Evolutionary conservation across 2,797 vertebrate genomes (phyloP), one percentile per base, ranked within the genome.

Genomic region (Argentina silus): DNA sequence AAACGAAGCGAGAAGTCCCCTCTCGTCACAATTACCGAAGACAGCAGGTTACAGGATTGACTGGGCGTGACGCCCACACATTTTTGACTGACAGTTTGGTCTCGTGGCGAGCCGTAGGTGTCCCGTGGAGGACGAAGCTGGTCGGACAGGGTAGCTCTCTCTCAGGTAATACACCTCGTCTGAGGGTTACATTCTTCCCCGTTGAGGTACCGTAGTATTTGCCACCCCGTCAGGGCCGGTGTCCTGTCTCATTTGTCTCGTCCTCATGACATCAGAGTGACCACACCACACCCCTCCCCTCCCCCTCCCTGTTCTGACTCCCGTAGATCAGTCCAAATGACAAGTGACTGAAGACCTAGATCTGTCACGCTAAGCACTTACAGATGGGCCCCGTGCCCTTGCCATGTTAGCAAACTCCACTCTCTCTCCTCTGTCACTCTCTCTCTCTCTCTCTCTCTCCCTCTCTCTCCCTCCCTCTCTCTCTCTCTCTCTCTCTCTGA

Each of bases 301-400:
- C 77, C 78, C 70, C 67, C 62, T 83, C 12, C 19, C 67, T 48
- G 14, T 17, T 27, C 57, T 70, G 68, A 64, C 66, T 11, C 81
- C 78, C 81, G n/a, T n/a, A n/a, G n/a, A n/a, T n/a, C n/a, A n/a
- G n/a, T n/a, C n/a, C n/a, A n/a, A n/a, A 78, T 84, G 81, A 81
- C 79, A 81, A 74, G 70, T 73, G 79, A 83, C 86, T 89, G 87
- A 11, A 82, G 56, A 74, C 77, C 74, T 74, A 75, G 72, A 89
- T 89, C 88, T 86, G 85, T 88, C 86, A 89, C 56, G 68, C 79
- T 93, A 93, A 93, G 77, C 83, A 73, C 83, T 92, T 90, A 74
- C 92, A 92, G 92, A 93, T 93, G 91, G 88, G 72, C 79, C 59
- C 73, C 77, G 56, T 74, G 67, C 80, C 83, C 68, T 80, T 81